Percentiles rank a stretch among this genome's conserved stretches.
These are phyloP conservation scores for Gallinago solitaria DNA, from an alignment of 2,797 vertebrate genomes.

Conservation along the genomic window DNA sequence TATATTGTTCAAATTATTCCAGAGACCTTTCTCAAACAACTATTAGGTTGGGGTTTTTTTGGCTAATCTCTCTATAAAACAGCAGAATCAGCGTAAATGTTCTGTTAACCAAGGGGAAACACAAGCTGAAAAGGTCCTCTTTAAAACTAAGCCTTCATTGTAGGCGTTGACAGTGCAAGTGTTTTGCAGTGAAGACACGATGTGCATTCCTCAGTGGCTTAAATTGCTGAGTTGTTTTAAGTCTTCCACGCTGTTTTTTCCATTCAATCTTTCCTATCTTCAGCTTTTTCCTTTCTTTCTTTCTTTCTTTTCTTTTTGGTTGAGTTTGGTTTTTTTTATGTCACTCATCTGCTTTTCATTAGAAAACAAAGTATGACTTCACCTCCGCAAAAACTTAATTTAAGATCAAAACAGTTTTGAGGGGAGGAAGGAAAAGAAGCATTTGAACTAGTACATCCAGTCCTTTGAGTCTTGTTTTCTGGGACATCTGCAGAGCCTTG, in stretches of 20 bases:
- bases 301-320: not conserved
- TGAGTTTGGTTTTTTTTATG: not conserved
- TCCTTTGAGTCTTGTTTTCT: not conserved
- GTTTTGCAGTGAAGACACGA: slow-evolving; percentile 29
- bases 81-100: not conserved
- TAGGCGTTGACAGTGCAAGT: slow-evolving; percentile 24
- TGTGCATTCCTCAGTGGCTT: slow-evolving; percentile 32
- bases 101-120: not conserved
- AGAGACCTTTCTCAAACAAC: slow-evolving; percentile 1
- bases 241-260: not conserved
- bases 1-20: not conserved
- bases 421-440: not conserved
- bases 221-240: slow-evolving; percentile 5
- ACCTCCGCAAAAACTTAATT: slow-evolving; percentile 13
- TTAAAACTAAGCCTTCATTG: not conserved
- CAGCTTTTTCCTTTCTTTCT: not conserved
- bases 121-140: not conserved
- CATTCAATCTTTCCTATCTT: not conserved
- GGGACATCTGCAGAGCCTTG: slow-evolving; percentile 7
- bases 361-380: slow-evolving; percentile 45
- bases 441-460: not conserved
- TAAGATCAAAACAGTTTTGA: not conserved
- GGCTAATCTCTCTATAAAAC: not conserved
- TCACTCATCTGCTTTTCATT: slow-evolving; percentile 59
- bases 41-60: not conserved